Base-by-base conservation (phyloP, 2,797 vertebrate genomes). In the Macrochelys suwanniensis region DNA sequence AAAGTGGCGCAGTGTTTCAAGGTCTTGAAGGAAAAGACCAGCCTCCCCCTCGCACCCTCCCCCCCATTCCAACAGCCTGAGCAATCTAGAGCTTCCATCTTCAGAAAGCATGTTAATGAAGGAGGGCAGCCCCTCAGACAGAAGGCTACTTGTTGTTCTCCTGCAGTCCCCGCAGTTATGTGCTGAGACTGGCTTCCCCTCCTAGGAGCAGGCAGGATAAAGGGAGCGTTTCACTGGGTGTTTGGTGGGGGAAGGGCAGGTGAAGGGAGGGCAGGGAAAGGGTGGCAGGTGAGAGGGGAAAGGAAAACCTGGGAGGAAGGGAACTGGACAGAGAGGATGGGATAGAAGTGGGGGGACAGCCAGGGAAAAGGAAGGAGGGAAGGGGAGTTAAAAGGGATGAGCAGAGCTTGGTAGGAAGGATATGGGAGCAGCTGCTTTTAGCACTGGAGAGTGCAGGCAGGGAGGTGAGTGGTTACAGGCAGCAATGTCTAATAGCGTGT, bases 171-270 rank as follows among this genome's bases (percentile, higher is more conserved):
- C 25, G 26, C 45, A 21, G 45, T 25, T 53, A 6, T 25, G 90
- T 71, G 88, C 61, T 12, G 83, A 84, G 85, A 84, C 89, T 95
- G 61, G 7, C 31, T 50, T 56, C 88, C 77, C 79, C 88, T 85
- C 49, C 59, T 33, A 12, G 90, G 33, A 88, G 51, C 54, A 26
- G 90, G 54, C 54, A 94, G 94, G 71, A 88, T 71, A 82, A 91
- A 96, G 94, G 83, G 4, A 91, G 77, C 54, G 13, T 90, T 95
- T 94, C 77, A 59, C 1, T 16, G 54, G 4, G 49, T 10, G 57
- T 77, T 91, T 61, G 84, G 93, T 85, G 91, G 98, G 95, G 86
- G 96, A 97, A 71, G 92, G 85, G 89, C 54, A 91, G 91, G 50
- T 5, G 84, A 42, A 53, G 59, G 45, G 31, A 76, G 23, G 79